Base-by-base conservation (phyloP, 2,113 vertebrate genomes). In the Pionites leucogaster region DNA sequence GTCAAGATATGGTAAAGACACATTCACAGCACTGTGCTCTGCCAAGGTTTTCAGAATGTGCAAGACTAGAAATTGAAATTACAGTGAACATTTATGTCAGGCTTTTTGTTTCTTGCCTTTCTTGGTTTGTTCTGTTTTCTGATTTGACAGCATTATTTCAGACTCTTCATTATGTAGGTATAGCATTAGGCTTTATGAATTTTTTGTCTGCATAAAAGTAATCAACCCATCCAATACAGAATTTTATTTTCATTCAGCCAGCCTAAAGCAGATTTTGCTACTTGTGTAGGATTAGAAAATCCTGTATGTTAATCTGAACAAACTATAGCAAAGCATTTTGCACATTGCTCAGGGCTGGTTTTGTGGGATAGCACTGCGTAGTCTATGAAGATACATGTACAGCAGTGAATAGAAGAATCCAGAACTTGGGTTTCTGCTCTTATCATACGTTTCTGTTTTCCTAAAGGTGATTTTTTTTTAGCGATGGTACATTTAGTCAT, bases 201-300 rank as follows among this genome's bases (percentile, higher is more conserved):
- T 89, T 92, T 92, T 93, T 65, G 31, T 68, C 44, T 88, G 90
- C 95, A 90, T 90, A 85, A 93, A 92, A 92, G n/a, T 68, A 93
- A 87, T 88, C 65, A 96, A 49, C 24, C 19, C 47, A 60, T 44
- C 29, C 50, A 74, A 80, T 72, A 50, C 41, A 90, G 75, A 97
- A 83, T 12, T 94, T 90, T 78, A 33, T 91, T 93, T 96, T 90
- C 60, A 50, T 39, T 47, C 10, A 68, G 37, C 20, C 78, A 70
- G n/a, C 24, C 74, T 78, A 85, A 93, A 82, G 62, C 72, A 79
- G 79, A 82, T 95, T 96, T 96, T 97, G 81, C 78, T 85, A 64
- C 64, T 88, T 74, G 46, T 46, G 11, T 71, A 75, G 39, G 42
- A 72, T 88, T 94, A 96, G 85, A 92, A 97, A 93, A 84, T 57